phyloP scores from a whole-genome alignment of 2,113 vertebrate species.

The Bubo scandiacus region DNA sequence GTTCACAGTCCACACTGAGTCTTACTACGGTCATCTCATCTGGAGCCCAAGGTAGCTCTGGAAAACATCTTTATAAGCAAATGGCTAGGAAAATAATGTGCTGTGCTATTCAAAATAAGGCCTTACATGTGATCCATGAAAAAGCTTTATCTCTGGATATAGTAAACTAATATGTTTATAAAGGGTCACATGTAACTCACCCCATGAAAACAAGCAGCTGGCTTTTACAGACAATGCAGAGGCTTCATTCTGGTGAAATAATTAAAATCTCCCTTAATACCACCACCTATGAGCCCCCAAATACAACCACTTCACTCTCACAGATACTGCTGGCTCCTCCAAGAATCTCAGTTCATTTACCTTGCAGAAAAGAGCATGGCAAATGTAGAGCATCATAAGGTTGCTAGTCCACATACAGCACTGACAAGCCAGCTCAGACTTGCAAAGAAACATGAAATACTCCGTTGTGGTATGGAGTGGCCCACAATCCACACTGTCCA shows the following conservation, averaged over 20 bases:
- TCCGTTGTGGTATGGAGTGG: background rate
- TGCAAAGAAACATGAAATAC: background rate
- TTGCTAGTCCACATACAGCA: background rate
- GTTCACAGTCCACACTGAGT: background rate
- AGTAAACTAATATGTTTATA: background rate
- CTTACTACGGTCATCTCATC: background rate
- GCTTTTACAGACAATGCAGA: background rate
- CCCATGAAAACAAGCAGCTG: background rate
- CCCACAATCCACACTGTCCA: background rate
- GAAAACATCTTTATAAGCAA: conserved; percentile 6
- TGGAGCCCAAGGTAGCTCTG: background rate
- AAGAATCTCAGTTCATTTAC: background rate
- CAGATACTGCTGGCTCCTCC: background rate
- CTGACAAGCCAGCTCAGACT: background rate
- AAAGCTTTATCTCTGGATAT: background rate
- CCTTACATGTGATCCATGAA: background rate
- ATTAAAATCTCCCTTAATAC: background rate
- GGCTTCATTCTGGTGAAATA: background rate
- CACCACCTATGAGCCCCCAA: background rate
- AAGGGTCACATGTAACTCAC: background rate
- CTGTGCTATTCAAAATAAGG: background rate
- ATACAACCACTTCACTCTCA: background rate
- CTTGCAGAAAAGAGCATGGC: background rate
- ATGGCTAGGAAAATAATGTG: background rate
- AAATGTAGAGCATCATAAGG: background rate